phyloP scores from a whole-genome alignment of 2,888 invertebrate species.

The Andrena marginata region DNA sequence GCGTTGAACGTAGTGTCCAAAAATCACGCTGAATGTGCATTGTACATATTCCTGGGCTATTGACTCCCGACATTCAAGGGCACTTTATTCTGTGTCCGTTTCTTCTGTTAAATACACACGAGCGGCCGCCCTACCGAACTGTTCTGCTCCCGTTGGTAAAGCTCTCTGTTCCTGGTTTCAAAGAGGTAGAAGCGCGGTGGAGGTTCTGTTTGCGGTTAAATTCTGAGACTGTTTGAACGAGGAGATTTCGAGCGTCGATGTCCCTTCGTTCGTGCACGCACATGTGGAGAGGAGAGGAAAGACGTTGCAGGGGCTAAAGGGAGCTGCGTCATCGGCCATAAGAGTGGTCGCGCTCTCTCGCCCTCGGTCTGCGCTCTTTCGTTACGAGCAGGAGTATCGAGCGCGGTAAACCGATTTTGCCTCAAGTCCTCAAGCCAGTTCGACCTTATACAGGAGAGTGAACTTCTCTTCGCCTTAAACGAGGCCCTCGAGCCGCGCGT shows the following conservation, averaged over 20 bases:
- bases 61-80: too few relatives aligned
- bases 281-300: not conserved
- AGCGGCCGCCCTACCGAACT: not conserved
- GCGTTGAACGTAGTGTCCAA: too few relatives aligned
- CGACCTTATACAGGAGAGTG: slow-evolving; percentile 19
- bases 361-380: not conserved
- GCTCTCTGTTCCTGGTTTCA: not conserved
- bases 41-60: too few relatives aligned
- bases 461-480: slow-evolving; percentile 48
- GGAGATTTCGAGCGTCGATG: slow-evolving; percentile 49
- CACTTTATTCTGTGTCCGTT: too few relatives aligned
- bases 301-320: not conserved
- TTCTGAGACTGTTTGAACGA: slow-evolving; percentile 55
- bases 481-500: slow-evolving; percentile 41
- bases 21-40: too few relatives aligned
- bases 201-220: slow-evolving; percentile 62
- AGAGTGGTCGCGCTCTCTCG: not conserved
- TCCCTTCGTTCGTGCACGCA: slow-evolving; percentile 37
- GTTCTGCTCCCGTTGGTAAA: not conserved
- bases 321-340: not conserved
- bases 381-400: slow-evolving; percentile 33
- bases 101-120: too few relatives aligned
- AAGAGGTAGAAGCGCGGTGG: slow-evolving; percentile 25
- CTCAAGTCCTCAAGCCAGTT: slow-evolving; percentile 41
- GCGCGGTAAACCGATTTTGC: slow-evolving; percentile 50